These are phyloP conservation scores for Sander vitreus DNA, from an alignment of 2,113 vertebrate species.

Conservation along the genomic window DNA sequence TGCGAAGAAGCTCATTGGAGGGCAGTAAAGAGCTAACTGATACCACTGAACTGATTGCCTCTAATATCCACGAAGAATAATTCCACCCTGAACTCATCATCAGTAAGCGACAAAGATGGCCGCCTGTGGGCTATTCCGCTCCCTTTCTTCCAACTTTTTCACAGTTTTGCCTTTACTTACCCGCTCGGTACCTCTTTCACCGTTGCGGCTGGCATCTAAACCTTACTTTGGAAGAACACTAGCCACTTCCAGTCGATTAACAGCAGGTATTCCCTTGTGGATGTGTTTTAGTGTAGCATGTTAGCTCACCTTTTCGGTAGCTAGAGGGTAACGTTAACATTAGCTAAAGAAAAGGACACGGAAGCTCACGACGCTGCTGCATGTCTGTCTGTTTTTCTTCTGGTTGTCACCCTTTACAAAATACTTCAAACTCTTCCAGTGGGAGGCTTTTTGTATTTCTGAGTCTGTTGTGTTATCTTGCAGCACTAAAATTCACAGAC, in stretches of 20 bases:
- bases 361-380: neutral
- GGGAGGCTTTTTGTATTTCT: neutral
- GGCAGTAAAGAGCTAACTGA: conserved; percentile 12
- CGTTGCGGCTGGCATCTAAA: conserved; percentile 43
- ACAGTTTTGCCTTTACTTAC: conserved; percentile 66
- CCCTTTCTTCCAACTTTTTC: conserved; percentile 74
- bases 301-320: conserved; percentile 27
- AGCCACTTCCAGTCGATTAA: conserved; percentile 66
- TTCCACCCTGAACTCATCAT: conserved; percentile 25
- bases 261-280: conserved; percentile 73
- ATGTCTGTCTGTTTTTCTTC: neutral
- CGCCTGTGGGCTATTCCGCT: conserved; percentile 72
- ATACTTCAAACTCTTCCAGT: neutral
- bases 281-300: neutral
- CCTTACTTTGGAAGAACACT: conserved; percentile 67
- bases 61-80: conserved; percentile 50
- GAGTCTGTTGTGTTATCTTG: conserved; percentile 75
- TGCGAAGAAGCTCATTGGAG: conserved; percentile 5
- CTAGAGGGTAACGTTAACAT: conserved; percentile 16
- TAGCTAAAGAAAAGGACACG: conserved; percentile 41
- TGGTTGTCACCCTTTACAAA: neutral
- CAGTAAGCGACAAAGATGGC: conserved; percentile 82
- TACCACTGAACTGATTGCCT: neutral
- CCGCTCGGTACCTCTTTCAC: conserved; percentile 31
- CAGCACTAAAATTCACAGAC: conserved; percentile 96